Percentiles rank a stretch among this genome's conserved stretches.
Conservation (phyloP, 2,113 vertebrate genomes). For the Dolichallabes microphthalmus region DNA sequence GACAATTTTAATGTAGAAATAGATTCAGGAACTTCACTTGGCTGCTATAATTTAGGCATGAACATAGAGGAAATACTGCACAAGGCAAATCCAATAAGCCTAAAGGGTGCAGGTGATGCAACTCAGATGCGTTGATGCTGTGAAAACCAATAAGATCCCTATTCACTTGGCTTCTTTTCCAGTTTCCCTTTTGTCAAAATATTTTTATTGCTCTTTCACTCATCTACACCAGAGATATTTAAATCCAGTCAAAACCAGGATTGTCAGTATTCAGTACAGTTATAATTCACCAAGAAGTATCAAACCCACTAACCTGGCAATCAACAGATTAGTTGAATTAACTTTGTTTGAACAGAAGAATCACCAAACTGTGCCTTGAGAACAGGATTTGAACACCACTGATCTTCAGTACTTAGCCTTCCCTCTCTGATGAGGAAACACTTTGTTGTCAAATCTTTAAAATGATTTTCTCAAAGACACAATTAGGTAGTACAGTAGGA, state of each 20-base stretch:
- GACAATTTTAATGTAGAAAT: not conserved
- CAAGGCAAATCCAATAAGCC: not conserved
- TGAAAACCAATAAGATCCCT: not conserved
- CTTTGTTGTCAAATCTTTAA: not conserved
- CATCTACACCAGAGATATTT: not conserved
- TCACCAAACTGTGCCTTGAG: too few relatives aligned
- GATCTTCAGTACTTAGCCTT: not conserved
- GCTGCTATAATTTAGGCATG: not conserved
- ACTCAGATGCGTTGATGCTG: not conserved
- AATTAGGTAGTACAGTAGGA: not conserved
- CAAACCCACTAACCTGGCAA: too few relatives aligned
- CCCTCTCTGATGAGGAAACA: not conserved
- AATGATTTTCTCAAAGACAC: not conserved
- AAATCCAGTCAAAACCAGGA: too few relatives aligned
- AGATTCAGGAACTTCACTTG: not conserved
- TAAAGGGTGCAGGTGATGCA: not conserved
- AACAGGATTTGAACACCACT: too few relatives aligned
- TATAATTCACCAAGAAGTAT: too few relatives aligned
- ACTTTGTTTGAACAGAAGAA: too few relatives aligned
- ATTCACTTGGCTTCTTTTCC: not conserved
- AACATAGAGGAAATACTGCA: not conserved
- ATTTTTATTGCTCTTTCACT: not conserved
- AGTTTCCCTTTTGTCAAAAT: not conserved
- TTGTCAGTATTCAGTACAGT: not conserved
- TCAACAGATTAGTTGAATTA: too few relatives aligned